Conservation (phyloP, 2,113 vertebrate genomes). For the Ranitomeya variabilis region DNA sequence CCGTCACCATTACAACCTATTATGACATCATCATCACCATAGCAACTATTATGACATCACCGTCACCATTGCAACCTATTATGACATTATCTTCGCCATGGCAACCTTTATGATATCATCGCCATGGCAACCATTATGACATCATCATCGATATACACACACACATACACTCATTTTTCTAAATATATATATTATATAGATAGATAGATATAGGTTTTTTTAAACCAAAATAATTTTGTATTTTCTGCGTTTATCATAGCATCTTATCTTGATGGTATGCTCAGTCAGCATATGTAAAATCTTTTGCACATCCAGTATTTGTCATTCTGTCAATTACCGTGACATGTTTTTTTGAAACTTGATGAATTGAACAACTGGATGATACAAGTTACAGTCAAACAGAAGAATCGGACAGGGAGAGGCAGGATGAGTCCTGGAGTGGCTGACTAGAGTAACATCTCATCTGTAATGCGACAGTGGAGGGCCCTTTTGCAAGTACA, state of each 20-base stretch:
- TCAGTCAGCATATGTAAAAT: conserved; percentile 4
- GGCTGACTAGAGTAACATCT: neutral
- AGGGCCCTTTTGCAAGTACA: too few relatives aligned
- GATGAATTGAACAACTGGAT: neutral
- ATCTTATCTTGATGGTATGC: neutral
- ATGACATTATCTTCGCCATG: too few relatives aligned
- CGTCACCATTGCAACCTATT: too few relatives aligned
- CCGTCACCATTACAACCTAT: too few relatives aligned
- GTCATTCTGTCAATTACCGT: neutral
- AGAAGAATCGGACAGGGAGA: neutral
- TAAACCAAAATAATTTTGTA: neutral
- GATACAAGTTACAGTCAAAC: neutral
- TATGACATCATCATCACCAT: too few relatives aligned
- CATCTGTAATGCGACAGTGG: too few relatives aligned
- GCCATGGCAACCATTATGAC: too few relatives aligned
- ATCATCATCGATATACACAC: too few relatives aligned
- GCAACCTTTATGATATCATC: too few relatives aligned
- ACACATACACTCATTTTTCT: too few relatives aligned
- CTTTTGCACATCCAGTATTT: neutral
- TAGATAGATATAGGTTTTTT: neutral
- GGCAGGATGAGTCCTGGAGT: neutral
- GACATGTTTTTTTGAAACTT: neutral
- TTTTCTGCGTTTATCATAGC: neutral
- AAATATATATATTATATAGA: too few relatives aligned
- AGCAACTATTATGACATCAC: too few relatives aligned